Base-by-base conservation (phyloP, 2,888 invertebrate species). In the Melolontha melolontha region DNA sequence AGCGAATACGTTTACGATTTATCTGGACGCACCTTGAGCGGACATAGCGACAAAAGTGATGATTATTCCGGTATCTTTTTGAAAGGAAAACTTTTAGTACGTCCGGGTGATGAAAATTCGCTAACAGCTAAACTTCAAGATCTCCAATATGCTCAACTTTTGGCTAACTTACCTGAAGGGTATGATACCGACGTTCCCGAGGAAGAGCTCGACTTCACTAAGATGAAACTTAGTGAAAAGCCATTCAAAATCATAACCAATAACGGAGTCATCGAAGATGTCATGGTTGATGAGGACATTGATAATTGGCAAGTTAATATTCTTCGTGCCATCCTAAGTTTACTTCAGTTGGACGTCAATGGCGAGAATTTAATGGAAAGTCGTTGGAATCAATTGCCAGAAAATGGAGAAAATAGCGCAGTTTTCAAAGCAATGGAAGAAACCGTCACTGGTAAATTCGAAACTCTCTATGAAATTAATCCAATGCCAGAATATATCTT, bases 361-460 rank as follows among this genome's bases (percentile, higher is more conserved):
- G 87, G 87, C 11, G 80, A 87, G 78, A 87, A 88, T 73, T 82
- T 84, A 50, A 84, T 86, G 49, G 82, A 84, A 50, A 85, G 84
- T 72, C 78, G 82, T 17, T 81, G 85, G 70, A 86, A 82, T 69
- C 76, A 81, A 54, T 71, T 82, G 11, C 82, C 85, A 5, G 75
- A 78, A 52, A 75, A 78, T 55, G 84, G 87, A 54, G 79, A 82
- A 12, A 80, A 85, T 27, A 87, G 85, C 74, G 91, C 87, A 4
- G 83, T 87, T 55, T 92, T 86, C 83, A 89, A 86, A 73, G 88
- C 88, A 71, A 89, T 92, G 89, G 92, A 92, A 82, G 86, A 89
- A 73, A 88, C 91, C 41, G 88, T 92, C 17, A 88, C 89, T 54
- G 92, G 92, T 54, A 87, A 88, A 79, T 90, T 90, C 74, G 90